Evolutionary conservation across 2,113 vertebrate genomes (phyloP).

Genomic region (Pedionomus torquatus): DNA sequence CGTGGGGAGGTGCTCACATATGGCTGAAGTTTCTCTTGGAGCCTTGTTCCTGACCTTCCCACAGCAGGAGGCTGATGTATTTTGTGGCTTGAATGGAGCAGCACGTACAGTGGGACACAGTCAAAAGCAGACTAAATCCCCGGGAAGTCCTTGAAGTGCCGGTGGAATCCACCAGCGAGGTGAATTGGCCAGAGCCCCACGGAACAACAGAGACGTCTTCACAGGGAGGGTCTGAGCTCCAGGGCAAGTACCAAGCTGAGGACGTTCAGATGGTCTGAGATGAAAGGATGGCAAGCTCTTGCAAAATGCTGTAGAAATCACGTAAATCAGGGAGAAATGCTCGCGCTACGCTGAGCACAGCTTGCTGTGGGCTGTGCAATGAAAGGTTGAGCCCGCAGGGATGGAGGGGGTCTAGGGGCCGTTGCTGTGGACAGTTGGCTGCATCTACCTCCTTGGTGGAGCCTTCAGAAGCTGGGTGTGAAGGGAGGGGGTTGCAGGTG

Average conservation of each 20-base stretch:
- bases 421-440: neutral
- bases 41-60: neutral
- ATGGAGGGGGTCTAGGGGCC: neutral
- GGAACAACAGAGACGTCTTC: accelerated
- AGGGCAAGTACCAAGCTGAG: neutral
- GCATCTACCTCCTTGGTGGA: neutral
- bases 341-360: neutral
- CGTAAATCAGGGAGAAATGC: neutral
- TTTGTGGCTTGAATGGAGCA: neutral
- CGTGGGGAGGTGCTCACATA: accelerated
- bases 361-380: accelerated
- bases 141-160: neutral
- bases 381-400: accelerated
- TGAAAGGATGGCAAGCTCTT: neutral
- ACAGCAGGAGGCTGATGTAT: accelerated
- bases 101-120: neutral
- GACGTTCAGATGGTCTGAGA: neutral
- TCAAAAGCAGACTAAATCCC: neutral
- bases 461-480: neutral
- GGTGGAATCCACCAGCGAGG: neutral
- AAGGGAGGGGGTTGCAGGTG: neutral
- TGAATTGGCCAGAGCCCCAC: neutral
- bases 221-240: neutral
- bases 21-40: neutral
- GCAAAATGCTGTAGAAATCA: neutral